These are phyloP conservation scores for Ophion obscuratus DNA, from an alignment of 2,888 invertebrate species.

Conservation along the genomic window DNA sequence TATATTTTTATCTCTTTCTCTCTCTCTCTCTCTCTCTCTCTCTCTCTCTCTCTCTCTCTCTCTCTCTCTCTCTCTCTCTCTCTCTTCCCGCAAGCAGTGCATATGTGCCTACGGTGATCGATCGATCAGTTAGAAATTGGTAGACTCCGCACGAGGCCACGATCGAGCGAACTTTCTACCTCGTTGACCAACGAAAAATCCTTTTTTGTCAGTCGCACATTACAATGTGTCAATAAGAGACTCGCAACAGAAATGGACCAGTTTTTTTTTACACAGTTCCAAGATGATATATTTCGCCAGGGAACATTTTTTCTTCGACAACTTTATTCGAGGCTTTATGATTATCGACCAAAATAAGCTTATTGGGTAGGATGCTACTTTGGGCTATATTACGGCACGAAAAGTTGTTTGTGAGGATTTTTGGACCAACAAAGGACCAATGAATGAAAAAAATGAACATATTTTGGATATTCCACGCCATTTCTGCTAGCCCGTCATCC, in stretches of 20 bases:
- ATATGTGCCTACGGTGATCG: conserved; percentile 42
- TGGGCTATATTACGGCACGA: neutral
- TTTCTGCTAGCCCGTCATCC: too few species aligned
- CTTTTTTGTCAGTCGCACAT: neutral
- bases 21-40: conserved; percentile 54
- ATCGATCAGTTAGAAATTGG: conserved; percentile 47
- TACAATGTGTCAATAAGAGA: neutral
- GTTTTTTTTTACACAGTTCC: neutral
- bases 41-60: conserved; percentile 43
- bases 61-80: conserved; percentile 17
- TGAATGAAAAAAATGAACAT: neutral
- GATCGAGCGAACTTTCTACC: conserved; percentile 29
- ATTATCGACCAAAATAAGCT: neutral
- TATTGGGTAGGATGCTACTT: neutral
- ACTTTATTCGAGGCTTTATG: neutral
- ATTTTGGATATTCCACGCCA: neutral
- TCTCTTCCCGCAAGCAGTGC: conserved; percentile 47
- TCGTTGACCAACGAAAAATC: conserved; percentile 4
- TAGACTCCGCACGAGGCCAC: conserved; percentile 16
- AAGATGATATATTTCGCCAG: too few species aligned
- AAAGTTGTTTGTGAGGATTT: conserved; percentile 20
- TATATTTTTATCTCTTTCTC: conserved; percentile 15
- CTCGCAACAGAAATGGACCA: neutral
- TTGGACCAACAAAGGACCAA: neutral
- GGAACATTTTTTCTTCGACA: neutral